These are phyloP conservation scores for Aphyosemion australe DNA, from an alignment of 2,113 vertebrate genomes.

Conservation along the genomic window DNA sequence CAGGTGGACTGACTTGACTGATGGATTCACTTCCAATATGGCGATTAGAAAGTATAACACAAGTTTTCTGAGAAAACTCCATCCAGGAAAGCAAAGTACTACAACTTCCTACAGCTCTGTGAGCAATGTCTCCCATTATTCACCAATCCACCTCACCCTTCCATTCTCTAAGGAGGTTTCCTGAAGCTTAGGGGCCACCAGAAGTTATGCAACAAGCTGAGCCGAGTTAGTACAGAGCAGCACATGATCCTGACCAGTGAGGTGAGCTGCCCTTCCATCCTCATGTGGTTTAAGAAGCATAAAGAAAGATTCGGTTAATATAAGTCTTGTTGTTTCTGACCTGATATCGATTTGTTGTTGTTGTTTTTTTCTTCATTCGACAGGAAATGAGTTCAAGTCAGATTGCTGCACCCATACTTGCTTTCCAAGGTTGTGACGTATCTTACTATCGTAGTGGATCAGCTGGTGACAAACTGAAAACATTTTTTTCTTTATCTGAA, in stretches of 20 bases:
- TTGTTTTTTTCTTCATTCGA: constrained; percentile 5
- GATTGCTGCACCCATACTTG: constrained; percentile 10
- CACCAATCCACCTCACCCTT: constrained; percentile 40
- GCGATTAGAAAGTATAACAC: too few relatives aligned
- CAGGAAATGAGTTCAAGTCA: constrained; percentile 25
- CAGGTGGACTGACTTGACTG: too few relatives aligned
- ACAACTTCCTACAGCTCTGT: constrained; percentile 30
- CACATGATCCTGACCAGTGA: constrained; percentile 39
- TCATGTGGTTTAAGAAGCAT: constrained; percentile 27
- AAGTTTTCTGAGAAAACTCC: background rate
- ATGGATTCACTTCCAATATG: too few relatives aligned
- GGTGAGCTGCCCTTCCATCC: constrained; percentile 26
- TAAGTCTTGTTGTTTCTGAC: constrained; percentile 25
- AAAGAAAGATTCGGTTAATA: constrained; percentile 19
- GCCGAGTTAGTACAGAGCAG: constrained; percentile 9
- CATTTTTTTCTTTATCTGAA: background rate
- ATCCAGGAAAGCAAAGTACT: constrained; percentile 11
- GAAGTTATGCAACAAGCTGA: constrained; percentile 61
- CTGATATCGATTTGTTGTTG: background rate
- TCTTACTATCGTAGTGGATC: background rate
- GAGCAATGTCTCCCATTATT: constrained; percentile 45
- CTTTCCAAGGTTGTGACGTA: background rate
- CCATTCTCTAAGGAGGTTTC: constrained; percentile 49
- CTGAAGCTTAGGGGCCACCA: constrained; percentile 59
- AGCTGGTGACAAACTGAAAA: constrained; percentile 1